Evolutionary conservation across 1,140 invertebrate genomes (phyloP).

Genomic region (Thereuonema tuberculata): DNA sequence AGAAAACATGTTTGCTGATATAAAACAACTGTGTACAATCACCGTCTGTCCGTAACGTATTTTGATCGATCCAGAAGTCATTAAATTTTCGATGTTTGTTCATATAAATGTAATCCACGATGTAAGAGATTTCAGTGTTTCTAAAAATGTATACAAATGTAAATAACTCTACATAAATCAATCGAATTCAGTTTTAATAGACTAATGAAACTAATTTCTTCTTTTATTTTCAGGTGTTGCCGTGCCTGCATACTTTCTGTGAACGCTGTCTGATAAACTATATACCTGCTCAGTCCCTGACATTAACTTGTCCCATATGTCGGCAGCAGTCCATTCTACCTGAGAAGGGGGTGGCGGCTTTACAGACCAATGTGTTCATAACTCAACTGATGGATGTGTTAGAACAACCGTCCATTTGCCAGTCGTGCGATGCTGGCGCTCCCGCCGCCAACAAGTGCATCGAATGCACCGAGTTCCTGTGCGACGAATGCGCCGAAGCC

Average conservation of each 20-base stretch:
- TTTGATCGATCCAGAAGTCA: too few relatives aligned
- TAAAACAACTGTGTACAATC: too few relatives aligned
- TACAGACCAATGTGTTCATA: constrained; percentile 38
- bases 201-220: neutral
- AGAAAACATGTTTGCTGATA: too few relatives aligned
- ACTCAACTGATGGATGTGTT: constrained; percentile 34
- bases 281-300: constrained; percentile 34
- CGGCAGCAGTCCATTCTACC: constrained; percentile 41
- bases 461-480: constrained; percentile 29
- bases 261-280: constrained; percentile 30
- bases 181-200: neutral
- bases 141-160: too few relatives aligned
- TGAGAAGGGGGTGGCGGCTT: constrained; percentile 35
- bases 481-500: constrained; percentile 24
- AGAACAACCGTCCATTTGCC: constrained; percentile 23
- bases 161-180: too few relatives aligned
- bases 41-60: too few relatives aligned
- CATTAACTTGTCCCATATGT: constrained; percentile 41
- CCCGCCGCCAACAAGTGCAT: constrained; percentile 28
- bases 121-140: too few relatives aligned
- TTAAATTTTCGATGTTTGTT: too few relatives aligned
- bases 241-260: constrained; percentile 36
- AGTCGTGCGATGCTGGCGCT: constrained; percentile 22
- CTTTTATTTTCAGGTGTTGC: constrained; percentile 27
- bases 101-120: too few relatives aligned